Percentiles rank a stretch among this genome's conserved stretches.
Evolutionary conservation across 1,140 invertebrate genomes (phyloP).

Genomic region (Fopius arisanus): DNA sequence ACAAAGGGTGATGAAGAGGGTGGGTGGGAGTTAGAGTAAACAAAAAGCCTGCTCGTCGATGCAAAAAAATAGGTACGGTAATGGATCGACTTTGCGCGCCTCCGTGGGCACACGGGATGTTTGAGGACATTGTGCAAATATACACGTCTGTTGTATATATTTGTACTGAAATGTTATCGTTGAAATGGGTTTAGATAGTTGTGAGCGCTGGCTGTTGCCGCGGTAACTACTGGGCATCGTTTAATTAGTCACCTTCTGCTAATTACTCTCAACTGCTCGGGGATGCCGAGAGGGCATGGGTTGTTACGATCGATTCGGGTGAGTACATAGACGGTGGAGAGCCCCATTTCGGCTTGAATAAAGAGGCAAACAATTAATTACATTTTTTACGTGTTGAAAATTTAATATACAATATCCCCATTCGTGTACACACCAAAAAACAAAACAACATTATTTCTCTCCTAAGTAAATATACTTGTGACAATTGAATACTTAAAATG

Average conservation of each 20-base stretch:
- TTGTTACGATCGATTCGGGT: slow-evolving; percentile 5
- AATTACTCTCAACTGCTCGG: slow-evolving; percentile 19
- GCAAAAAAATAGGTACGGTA: slow-evolving; percentile 2
- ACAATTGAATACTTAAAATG: too few relatives aligned
- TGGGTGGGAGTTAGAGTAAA: not conserved
- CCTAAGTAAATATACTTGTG: too few relatives aligned
- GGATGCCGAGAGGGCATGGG: not conserved
- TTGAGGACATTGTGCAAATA: slow-evolving; percentile 22
- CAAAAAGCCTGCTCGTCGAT: not conserved
- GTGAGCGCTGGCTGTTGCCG: slow-evolving; percentile 9
- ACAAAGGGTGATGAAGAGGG: not conserved
- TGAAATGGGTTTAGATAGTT: slow-evolving; percentile 21
- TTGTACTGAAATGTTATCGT: slow-evolving; percentile 15
- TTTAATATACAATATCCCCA: too few relatives aligned
- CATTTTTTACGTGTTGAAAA: too few relatives aligned
- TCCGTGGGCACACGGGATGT: slow-evolving; percentile 10
- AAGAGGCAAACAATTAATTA: not conserved
- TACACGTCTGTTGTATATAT: slow-evolving; percentile 10
- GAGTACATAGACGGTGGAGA: not conserved
- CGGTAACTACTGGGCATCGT: slow-evolving; percentile 21
- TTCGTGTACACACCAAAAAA: too few relatives aligned
- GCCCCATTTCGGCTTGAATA: not conserved
- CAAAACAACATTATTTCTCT: too few relatives aligned
- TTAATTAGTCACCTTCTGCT: slow-evolving; percentile 27
- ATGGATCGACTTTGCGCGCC: slow-evolving; percentile 22